A percentile compares a stretch with the other conserved stretches of the same genome.
phyloP scores from a whole-genome alignment of 2,797 vertebrate genomes.

The Sebastes matsubarae region DNA sequence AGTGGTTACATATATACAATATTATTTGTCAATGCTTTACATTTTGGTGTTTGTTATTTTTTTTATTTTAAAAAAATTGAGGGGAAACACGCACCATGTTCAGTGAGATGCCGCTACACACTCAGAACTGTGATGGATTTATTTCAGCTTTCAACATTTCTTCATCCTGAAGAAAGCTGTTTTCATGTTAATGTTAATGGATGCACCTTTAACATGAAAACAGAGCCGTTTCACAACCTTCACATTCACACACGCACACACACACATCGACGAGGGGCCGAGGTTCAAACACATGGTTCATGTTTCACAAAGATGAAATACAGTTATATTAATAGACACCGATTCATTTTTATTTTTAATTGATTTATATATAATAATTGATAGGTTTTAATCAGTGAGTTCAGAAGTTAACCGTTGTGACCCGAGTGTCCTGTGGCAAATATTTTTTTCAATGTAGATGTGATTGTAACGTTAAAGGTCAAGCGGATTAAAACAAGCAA shows the following conservation, averaged over 20 bases:
- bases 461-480: background rate
- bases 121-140: background rate
- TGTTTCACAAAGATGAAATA: background rate
- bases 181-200: background rate
- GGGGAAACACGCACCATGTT: background rate
- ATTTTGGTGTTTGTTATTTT: background rate
- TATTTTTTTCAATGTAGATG: background rate
- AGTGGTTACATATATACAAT: background rate
- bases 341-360: background rate
- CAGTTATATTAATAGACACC: too few species aligned
- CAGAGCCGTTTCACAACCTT: too few species aligned
- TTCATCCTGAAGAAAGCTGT: background rate
- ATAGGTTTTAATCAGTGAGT: background rate
- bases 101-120: background rate
- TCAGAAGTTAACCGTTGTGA: background rate
- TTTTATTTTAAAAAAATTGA: background rate
- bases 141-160: background rate
- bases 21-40: background rate
- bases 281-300: background rate
- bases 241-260: background rate
- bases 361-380: too few species aligned
- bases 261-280: background rate
- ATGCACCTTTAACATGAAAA: too few species aligned
- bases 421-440: too few species aligned
- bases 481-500: background rate